These are phyloP conservation scores for Pseudomyrmex pallidus DNA, from an alignment of 1,140 invertebrate species.

Conservation along the genomic window DNA sequence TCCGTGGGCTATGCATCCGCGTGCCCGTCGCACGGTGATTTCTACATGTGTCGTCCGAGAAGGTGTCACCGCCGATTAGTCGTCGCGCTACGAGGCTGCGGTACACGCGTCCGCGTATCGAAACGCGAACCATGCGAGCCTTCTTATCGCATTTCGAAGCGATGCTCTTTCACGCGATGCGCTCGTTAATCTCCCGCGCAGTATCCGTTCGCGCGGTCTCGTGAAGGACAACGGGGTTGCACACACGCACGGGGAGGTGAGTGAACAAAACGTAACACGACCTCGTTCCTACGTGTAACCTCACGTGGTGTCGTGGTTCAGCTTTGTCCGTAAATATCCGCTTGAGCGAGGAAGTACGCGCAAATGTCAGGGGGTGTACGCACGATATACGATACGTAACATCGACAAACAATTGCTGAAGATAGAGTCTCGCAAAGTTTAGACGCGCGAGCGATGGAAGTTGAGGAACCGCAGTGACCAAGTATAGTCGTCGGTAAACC, in stretches of 20 bases:
- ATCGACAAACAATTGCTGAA: not conserved
- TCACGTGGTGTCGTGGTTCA: conserved; percentile 42
- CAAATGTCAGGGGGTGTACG: not conserved
- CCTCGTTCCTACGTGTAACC: not conserved
- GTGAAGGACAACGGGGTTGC: not conserved
- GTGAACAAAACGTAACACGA: conserved; percentile 25
- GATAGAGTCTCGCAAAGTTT: not conserved
- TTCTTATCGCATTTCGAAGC: not conserved
- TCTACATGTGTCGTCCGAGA: not conserved
- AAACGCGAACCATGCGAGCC: conserved; percentile 8
- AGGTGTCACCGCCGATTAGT: conserved; percentile 26
- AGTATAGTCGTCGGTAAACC: not conserved
- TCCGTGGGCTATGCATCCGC: not conserved
- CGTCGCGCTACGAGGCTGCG: not conserved
- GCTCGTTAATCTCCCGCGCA: conserved; percentile 49
- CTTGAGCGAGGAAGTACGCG: not conserved
- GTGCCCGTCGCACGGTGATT: no score
- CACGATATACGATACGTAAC: not conserved
- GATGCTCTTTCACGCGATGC: conserved; percentile 52
- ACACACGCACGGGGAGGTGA: conserved; percentile 32
- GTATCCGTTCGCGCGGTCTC: not conserved
- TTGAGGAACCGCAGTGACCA: not conserved
- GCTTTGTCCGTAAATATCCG: no score
- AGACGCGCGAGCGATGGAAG: not conserved
- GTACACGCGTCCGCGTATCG: conserved; percentile 31